Evolutionary conservation across 2,113 vertebrate species (phyloP).

Genomic region (Myrmecophaga tridactyla): DNA sequence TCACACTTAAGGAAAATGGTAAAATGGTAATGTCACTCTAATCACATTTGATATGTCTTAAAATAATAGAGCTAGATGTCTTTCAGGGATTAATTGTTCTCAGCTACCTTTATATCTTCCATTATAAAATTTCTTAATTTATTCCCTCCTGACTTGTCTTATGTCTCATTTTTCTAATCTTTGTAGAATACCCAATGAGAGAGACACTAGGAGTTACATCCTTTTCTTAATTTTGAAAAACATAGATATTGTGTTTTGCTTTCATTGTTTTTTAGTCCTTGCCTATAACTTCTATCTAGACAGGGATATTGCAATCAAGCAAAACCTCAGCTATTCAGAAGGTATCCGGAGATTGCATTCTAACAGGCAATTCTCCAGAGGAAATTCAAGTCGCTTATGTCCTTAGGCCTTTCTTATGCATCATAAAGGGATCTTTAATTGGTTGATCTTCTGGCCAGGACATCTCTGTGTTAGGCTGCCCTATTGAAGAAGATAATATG

Average conservation of each 20-base stretch:
- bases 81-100: neutral
- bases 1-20: neutral
- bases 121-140: neutral
- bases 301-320: neutral
- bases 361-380: neutral
- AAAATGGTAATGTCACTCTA: neutral
- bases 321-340: neutral
- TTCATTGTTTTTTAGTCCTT: neutral
- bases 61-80: neutral
- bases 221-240: neutral
- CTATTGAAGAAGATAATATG: neutral
- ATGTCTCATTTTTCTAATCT: neutral
- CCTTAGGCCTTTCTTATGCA: neutral
- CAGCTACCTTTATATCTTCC: neutral
- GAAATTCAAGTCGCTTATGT: neutral
- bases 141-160: neutral
- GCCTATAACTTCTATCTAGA: neutral
- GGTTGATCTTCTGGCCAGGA: neutral
- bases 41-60: neutral
- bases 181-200: neutral
- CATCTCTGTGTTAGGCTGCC: neutral
- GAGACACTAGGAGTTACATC: neutral
- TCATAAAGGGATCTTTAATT: neutral
- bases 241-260: neutral
- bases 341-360: neutral